Evolutionary conservation across 2,888 invertebrate genomes (phyloP).

Genomic region (Polymixis lichenea): DNA sequence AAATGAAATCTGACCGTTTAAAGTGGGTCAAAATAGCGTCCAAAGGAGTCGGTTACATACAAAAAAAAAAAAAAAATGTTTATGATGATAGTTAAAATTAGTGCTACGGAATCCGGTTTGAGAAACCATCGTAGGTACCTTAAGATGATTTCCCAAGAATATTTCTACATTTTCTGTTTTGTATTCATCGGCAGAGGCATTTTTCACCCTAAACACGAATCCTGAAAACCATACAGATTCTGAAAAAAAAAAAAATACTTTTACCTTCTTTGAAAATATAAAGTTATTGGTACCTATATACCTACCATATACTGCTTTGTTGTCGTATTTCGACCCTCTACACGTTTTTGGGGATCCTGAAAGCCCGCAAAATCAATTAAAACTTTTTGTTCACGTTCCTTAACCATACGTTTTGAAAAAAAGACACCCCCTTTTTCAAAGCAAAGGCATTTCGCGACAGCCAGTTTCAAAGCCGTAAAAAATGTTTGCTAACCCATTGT

Average conservation of each 20-base stretch:
- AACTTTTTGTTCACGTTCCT: constrained; percentile 46
- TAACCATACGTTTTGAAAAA: constrained; percentile 5
- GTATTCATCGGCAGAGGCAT: background rate
- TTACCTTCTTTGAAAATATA: background rate
- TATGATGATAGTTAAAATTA: too few species aligned
- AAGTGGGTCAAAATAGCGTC: too few species aligned
- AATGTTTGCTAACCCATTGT: constrained; percentile 15
- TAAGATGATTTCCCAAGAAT: background rate
- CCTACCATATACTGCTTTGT: background rate
- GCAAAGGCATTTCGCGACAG: constrained; percentile 8
- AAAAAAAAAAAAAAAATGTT: too few species aligned
- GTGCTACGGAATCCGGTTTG: too few species aligned
- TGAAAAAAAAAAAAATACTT: background rate
- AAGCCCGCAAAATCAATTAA: constrained; percentile 21
- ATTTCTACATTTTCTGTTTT: background rate
- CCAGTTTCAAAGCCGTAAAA: constrained; percentile 28
- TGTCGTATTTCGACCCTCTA: constrained; percentile 9
- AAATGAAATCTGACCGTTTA: too few species aligned
- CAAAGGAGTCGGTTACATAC: too few species aligned
- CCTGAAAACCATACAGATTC: background rate
- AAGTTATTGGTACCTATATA: background rate
- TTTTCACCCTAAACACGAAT: background rate
- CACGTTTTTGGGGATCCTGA: constrained; percentile 32
- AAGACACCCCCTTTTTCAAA: background rate
- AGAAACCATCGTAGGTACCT: too few species aligned